Evolutionary conservation across 2,113 vertebrate species (phyloP), one percentile per base, ranked within the genome.

Genomic region (Alexandromys fortis): DNA sequence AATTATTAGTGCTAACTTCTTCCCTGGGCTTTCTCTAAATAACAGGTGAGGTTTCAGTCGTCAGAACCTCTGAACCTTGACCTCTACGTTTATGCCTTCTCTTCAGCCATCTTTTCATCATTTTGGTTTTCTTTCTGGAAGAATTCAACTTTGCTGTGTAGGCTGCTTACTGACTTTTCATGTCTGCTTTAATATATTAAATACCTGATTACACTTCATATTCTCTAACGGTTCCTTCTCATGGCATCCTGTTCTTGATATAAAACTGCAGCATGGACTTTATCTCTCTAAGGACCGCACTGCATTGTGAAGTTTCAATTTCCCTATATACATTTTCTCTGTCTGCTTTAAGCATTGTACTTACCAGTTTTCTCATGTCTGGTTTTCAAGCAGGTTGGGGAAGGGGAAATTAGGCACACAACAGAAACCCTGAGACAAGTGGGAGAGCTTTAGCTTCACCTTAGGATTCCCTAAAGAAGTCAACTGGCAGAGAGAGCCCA

Each of bases 171-270:
- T 45, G 33, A 92, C 24, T 88, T 95, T 78, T 79, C 30, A 67
- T 49, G 49, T 96, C 33, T 94, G 65, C 24, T 76, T 79, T 88
- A 92, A 88, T 55, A 67, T 77, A 93, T 92, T 90, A 94, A 94
- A 86, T 89, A 85, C 89, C n/a, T 58, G 90, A 92, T 28, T 83
- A 17, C 70, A 85, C 28, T 90, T 88, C 52, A 42, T 86, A 67
- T 65, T 89, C 68, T 82, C 33, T 65, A 61, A 77, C 61, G 78
- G n/a, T 22, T 92, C 22, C 58, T 58, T 86, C 87, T 81, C 26
- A 83, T 73, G 55, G 58, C 3, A 83, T 76, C 65, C 86, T 61
- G 33, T 83, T 90, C 78, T 91, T 94, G 63, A 70, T 58, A 49
- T 90, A 88, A 76, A 67, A 45, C 42, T 92, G n/a, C 14, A 21